A percentile compares a stretch with the other conserved stretches of the same genome.
phyloP scores from a whole-genome alignment of 2,797 vertebrate species.

The Rhabdomys pumilio region DNA sequence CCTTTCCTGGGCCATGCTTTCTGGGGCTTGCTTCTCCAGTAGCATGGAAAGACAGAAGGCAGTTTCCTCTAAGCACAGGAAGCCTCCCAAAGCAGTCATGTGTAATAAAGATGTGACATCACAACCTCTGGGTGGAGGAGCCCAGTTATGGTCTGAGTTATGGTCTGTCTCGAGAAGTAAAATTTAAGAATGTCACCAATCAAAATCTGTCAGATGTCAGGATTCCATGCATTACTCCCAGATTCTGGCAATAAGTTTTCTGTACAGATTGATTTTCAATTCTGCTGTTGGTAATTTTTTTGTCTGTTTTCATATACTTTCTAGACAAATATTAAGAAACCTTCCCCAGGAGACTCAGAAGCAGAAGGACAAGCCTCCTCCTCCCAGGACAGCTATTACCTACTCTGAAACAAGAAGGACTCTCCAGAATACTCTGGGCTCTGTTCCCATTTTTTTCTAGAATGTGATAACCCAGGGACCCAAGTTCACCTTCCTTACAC shows the following conservation, averaged over 20 bases:
- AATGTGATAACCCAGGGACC: not conserved
- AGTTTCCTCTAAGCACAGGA: not conserved
- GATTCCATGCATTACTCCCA: not conserved
- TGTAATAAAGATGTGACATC: not conserved
- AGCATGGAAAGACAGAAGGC: not conserved
- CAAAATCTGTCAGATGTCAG: not conserved
- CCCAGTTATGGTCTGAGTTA: not conserved
- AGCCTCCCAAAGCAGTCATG: not conserved
- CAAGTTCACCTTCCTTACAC: not conserved
- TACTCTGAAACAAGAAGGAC: not conserved
- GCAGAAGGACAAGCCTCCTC: not conserved
- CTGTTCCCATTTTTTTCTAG: not conserved
- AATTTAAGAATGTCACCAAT: not conserved
- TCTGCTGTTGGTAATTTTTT: not conserved
- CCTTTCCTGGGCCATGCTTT: not conserved
- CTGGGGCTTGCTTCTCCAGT: not conserved
- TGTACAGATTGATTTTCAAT: not conserved
- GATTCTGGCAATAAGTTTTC: not conserved
- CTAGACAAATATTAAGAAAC: not conserved
- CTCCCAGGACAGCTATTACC: not conserved
- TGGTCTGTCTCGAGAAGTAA: conserved; percentile 22
- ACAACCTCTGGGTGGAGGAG: not conserved
- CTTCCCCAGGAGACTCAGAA: not conserved
- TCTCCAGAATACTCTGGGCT: not conserved
- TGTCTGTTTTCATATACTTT: not conserved